phyloP scores from a whole-genome alignment of 2,113 vertebrate species.

The Nymphicus hollandicus region DNA sequence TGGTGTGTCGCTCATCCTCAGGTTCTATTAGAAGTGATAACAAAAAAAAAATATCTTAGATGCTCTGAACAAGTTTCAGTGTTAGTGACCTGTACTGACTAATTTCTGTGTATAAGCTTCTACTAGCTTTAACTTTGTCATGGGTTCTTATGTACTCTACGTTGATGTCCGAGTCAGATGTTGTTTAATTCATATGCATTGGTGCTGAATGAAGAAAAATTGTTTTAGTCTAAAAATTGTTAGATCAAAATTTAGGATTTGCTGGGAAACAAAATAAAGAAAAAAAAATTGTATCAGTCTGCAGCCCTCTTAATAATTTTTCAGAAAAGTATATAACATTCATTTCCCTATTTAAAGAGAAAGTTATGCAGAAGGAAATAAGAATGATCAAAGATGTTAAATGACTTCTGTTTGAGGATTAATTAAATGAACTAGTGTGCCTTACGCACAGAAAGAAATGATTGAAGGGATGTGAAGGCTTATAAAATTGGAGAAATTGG shows the following conservation, averaged over 20 bases:
- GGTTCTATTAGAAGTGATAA: neutral
- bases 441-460: neutral
- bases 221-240: neutral
- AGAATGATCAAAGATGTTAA: neutral
- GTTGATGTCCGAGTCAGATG: neutral
- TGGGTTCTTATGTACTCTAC: neutral
- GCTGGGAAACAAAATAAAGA: neutral
- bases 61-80: neutral
- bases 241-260: neutral
- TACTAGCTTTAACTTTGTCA: neutral
- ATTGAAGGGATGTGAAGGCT: neutral
- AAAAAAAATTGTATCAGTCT: neutral
- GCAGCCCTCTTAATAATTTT: neutral
- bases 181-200: neutral
- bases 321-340: neutral
- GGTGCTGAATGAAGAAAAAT: neutral
- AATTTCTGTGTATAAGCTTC: neutral
- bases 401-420: neutral
- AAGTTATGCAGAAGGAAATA: neutral
- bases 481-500: neutral
- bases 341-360: neutral
- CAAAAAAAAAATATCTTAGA: neutral
- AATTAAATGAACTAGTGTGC: neutral
- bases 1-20: neutral
- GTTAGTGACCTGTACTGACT: neutral